Conservation (phyloP, 2,113 vertebrate species). For the Rhea pennata region DNA sequence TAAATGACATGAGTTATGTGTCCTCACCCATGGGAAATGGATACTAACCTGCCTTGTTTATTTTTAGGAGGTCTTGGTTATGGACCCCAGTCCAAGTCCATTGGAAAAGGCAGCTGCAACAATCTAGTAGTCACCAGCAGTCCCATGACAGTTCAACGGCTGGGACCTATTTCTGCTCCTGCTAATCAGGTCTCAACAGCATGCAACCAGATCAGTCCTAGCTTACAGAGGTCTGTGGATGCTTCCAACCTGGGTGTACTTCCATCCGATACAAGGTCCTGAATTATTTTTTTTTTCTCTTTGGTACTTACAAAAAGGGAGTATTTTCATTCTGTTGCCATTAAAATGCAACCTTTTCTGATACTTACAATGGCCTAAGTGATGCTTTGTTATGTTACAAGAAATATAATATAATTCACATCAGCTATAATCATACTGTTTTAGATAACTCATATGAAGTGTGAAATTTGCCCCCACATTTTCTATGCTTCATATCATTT, state of each 20-base stretch:
- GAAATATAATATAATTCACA: not conserved
- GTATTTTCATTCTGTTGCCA: not conserved
- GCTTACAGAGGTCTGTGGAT: conserved; percentile 75
- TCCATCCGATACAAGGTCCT: conserved; percentile 88
- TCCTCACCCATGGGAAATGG: not conserved
- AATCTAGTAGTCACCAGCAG: conserved; percentile 82
- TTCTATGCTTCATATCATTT: not conserved
- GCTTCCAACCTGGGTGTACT: conserved; percentile 78
- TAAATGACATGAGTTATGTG: not conserved
- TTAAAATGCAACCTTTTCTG: not conserved
- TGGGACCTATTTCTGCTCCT: conserved; percentile 75
- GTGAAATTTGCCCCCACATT: not conserved
- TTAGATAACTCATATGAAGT: not conserved
- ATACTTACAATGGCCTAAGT: not conserved
- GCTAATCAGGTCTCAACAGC: conserved; percentile 74
- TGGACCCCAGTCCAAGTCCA: conserved; percentile 76
- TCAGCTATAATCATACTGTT: not conserved
- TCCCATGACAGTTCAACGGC: conserved; percentile 81
- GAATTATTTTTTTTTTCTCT: conserved; percentile 59
- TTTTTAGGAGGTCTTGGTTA: conserved; percentile 81
- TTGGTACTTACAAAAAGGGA: not conserved
- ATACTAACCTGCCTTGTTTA: conserved; percentile 72
- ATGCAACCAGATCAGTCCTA: conserved; percentile 73
- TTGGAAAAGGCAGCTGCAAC: conserved; percentile 80
- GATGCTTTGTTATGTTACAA: fast-evolving